These are phyloP conservation scores for Parelbella ahira DNA, from an alignment of 2,888 invertebrate genomes.

Conservation along the genomic window DNA sequence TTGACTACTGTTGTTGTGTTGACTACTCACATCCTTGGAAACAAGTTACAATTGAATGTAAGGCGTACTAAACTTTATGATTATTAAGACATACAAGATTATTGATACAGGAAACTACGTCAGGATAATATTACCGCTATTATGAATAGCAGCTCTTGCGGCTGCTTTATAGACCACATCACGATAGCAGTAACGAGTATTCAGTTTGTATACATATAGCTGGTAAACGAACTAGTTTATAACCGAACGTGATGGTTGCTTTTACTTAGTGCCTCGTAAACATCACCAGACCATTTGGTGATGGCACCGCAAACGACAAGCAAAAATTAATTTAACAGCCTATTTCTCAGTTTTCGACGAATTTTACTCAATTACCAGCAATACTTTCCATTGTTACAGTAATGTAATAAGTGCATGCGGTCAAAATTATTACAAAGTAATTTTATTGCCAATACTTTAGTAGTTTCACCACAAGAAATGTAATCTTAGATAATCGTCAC, in stretches of 20 bases:
- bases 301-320: slow-evolving; percentile 1
- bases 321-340: neutral
- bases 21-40: slow-evolving; percentile 36
- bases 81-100: slow-evolving; percentile 9
- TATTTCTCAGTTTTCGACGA: neutral
- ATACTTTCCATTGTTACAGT: slow-evolving; percentile 9
- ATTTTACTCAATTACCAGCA: neutral
- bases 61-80: slow-evolving; percentile 14
- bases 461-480: slow-evolving; percentile 7
- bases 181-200: slow-evolving; percentile 15
- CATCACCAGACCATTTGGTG: too few relatives aligned
- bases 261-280: slow-evolving; percentile 13
- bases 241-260: slow-evolving; percentile 11
- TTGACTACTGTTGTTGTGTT: too few relatives aligned
- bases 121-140: slow-evolving; percentile 10
- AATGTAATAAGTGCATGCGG: slow-evolving; percentile 15
- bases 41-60: slow-evolving; percentile 18
- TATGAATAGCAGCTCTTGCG: slow-evolving; percentile 6
- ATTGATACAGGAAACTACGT: slow-evolving; percentile 15
- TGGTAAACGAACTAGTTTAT: slow-evolving; percentile 18
- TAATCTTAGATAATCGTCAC: neutral
- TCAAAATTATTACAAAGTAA: slow-evolving; percentile 13
- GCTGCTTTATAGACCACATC: slow-evolving; percentile 21
- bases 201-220: slow-evolving; percentile 12
- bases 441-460: slow-evolving; percentile 6